Evolutionary conservation across 37 sponge, comb jelly and placozoan genomes (phyloP), one percentile per base, ranked within the genome.

Genomic region (Chondrosia reniformis): DNA sequence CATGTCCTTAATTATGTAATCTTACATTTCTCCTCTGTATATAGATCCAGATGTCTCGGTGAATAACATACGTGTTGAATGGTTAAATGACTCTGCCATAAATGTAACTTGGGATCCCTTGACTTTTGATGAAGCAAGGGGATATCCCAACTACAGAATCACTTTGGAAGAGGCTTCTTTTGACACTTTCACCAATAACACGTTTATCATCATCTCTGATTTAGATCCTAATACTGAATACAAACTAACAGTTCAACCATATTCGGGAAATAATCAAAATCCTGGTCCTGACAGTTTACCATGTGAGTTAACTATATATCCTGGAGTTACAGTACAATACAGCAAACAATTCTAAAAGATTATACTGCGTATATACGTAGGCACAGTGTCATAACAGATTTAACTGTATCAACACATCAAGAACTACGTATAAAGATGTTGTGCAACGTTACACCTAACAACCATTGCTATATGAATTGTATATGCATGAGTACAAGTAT

Each of bases 81-180:
- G 72, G 72, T 24, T 40, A 39, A 69, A 69, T 69, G 43, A 30
- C 36, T 25, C 72, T 3, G 36, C 72, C 2, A 25, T 69, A 6
- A 69, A 8, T 19, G 22, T 40, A 41, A 41, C 42, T 40, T 69
- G 72, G 72, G 42, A 1, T 1, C 41, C 72, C 24, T 44, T 69
- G 6, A 40, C 42, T 43, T 10, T 69, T 21, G n/a, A 69, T 69
- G 8, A 69, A 9, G 72, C 72, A 21, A 34, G 72, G 72, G 72
- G 72, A 69, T 69, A 43, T 44, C 72, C 72, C 72, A 41, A 8
- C 2, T 69, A 69, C 24, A 40, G 24, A 24, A 25, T 69, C 72
- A 69, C 15, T 34, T 24, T 22, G 3, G 72, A 69, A 38, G 72
- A 44, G 1, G 22, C 13, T 25, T 2, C 25, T 9, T 9, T 69